phyloP scores from a whole-genome alignment of 2,888 invertebrate genomes.

The Venustoraphidia nigricollis region DNA sequence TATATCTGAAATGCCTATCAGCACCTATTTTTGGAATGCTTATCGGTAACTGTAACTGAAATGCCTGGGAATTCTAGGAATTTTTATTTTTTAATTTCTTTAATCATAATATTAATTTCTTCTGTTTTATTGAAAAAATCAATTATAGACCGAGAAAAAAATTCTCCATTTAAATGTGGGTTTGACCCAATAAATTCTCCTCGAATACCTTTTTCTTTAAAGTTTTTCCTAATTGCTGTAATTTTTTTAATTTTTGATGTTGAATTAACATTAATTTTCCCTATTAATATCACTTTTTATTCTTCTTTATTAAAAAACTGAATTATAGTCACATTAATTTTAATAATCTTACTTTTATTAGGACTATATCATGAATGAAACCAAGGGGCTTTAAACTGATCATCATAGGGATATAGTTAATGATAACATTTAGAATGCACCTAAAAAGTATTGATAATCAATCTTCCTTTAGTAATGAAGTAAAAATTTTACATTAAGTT shows the following conservation, averaged over 20 bases:
- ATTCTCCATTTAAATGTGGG: conserved; percentile 46
- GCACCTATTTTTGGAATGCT: no score
- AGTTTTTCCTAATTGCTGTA: conserved; percentile 49
- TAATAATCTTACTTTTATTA: conserved; percentile 35
- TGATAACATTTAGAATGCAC: conserved; percentile 32
- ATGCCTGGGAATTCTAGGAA: no score
- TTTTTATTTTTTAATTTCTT: conserved; percentile 29
- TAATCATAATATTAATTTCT: conserved; percentile 33
- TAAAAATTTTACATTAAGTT: conserved; percentile 33
- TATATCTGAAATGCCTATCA: no score
- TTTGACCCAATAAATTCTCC: conserved; percentile 36
- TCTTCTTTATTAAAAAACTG: conserved; percentile 20
- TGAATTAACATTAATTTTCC: conserved; percentile 48
- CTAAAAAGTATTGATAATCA: conserved; percentile 28
- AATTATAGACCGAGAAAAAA: conserved; percentile 43
- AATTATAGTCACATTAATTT: conserved; percentile 21
- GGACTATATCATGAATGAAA: conserved; percentile 38
- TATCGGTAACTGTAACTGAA: no score
- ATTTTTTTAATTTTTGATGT: conserved; percentile 62
- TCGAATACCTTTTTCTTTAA: conserved; percentile 39
- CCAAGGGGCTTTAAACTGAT: conserved; percentile 43
- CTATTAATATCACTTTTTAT: conserved; percentile 32
- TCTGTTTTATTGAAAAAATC: conserved; percentile 41
- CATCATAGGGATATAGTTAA: conserved; percentile 29
- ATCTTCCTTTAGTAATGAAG: conserved; percentile 28